Conservation (phyloP, 2,797 vertebrate genomes). For the Hozukius guyotensis region DNA sequence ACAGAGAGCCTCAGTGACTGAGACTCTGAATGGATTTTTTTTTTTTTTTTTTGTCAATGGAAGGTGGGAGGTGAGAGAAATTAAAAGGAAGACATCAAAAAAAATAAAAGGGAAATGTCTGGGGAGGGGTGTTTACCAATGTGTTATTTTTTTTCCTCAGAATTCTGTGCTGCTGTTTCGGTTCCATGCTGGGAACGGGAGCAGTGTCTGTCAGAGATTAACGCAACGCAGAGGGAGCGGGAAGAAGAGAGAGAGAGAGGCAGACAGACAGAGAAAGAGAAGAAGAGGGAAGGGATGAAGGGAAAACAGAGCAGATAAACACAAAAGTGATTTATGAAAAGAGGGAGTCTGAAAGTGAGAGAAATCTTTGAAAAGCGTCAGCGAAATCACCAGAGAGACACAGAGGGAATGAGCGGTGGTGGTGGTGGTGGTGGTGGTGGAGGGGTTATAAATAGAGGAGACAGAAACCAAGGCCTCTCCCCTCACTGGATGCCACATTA, state of each 20-base stretch:
- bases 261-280: no score
- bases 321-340: slow-evolving; percentile 43
- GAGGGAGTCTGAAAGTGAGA: slow-evolving; percentile 17
- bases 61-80: slow-evolving; percentile 58
- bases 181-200: slow-evolving; percentile 62
- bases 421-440: not conserved
- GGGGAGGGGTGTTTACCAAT: slow-evolving; percentile 64
- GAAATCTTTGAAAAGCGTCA: slow-evolving; percentile 15
- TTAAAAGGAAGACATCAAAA: slow-evolving; percentile 63
- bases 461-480: slow-evolving; percentile 46
- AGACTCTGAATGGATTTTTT: slow-evolving; percentile 53
- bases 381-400: slow-evolving; percentile 13
- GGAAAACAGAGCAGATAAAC: slow-evolving; percentile 51
- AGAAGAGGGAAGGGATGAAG: not conserved
- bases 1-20: slow-evolving; percentile 26
- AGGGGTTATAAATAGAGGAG: slow-evolving; percentile 37
- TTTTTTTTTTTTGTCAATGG: slow-evolving; percentile 62
- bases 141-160: slow-evolving; percentile 22
- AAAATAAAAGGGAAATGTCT: slow-evolving; percentile 43
- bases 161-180: slow-evolving; percentile 58
- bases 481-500: slow-evolving; percentile 59
- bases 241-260: not conserved
- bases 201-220: slow-evolving; percentile 77
- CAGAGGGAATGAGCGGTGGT: not conserved
- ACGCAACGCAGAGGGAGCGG: slow-evolving; percentile 51